phyloP scores from a whole-genome alignment of 2,888 invertebrate genomes.

The Trichacis sp. region DNA sequence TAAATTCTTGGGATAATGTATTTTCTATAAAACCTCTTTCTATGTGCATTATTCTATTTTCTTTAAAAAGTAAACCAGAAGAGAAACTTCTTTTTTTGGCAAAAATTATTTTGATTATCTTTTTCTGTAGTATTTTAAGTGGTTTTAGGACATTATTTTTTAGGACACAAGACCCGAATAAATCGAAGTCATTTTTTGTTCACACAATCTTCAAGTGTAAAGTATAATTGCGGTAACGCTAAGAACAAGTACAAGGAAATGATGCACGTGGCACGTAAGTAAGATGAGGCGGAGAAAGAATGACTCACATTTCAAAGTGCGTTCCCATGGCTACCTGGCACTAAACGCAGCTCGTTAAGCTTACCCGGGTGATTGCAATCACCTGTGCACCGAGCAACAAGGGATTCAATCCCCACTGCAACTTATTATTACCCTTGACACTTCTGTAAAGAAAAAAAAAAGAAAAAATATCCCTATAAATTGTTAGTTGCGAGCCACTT shows the following conservation, averaged over 20 bases:
- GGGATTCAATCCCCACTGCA: slow-evolving; percentile 26
- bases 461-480: slow-evolving; percentile 16
- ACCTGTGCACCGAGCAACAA: slow-evolving; percentile 28
- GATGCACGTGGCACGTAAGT: slow-evolving; percentile 19
- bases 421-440: slow-evolving; percentile 19
- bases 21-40: too few species aligned
- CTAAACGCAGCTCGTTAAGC: slow-evolving; percentile 39
- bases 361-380: slow-evolving; percentile 35
- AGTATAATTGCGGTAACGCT: neutral
- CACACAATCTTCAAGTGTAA: too few species aligned
- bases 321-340: slow-evolving; percentile 38
- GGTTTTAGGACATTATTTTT: too few species aligned
- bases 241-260: slow-evolving; percentile 14
- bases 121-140: too few species aligned
- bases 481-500: neutral
- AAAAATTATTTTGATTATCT: too few species aligned
- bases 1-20: too few species aligned
- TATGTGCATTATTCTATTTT: too few species aligned
- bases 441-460: neutral
- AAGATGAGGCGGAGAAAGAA: slow-evolving; percentile 27
- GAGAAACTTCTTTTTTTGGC: too few species aligned
- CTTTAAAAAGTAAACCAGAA: too few species aligned
- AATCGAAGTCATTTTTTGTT: too few species aligned
- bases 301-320: slow-evolving; percentile 31
- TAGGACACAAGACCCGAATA: too few species aligned